Conservation (phyloP, 2,888 invertebrate genomes). For the Drosophila meridiana region DNA sequence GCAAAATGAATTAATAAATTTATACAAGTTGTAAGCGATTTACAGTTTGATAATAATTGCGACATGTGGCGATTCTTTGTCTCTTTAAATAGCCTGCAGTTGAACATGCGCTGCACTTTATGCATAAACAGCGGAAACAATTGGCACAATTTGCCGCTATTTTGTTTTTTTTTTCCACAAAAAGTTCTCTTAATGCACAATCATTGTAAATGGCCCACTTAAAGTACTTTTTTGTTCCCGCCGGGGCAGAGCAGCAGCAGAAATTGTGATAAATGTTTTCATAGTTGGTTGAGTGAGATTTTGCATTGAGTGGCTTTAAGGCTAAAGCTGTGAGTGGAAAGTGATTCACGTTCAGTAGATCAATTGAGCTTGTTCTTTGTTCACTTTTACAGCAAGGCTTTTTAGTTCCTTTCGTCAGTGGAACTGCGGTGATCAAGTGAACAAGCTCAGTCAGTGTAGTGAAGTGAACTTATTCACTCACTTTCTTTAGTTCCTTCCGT, state of each 20-base stretch:
- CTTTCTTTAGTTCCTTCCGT: neutral
- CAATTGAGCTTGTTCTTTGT: neutral
- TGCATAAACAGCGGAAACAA: constrained; percentile 20
- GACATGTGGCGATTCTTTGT: neutral
- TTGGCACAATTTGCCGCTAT: constrained; percentile 13
- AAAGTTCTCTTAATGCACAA: constrained; percentile 40
- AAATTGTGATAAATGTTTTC: neutral
- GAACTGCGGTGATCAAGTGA: neutral
- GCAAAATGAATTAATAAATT: too few species aligned
- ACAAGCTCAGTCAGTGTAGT: neutral
- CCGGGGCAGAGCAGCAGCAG: neutral
- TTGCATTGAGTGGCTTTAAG: neutral
- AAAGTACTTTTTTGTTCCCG: constrained; percentile 3
- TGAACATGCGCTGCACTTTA: constrained; percentile 4
- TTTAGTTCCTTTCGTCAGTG: too few species aligned
- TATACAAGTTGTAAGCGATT: too few species aligned
- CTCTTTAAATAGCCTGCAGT: neutral
- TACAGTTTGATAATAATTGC: neutral
- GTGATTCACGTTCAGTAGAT: neutral
- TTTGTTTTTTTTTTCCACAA: neutral
- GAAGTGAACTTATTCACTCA: neutral
- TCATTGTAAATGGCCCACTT: constrained; percentile 38
- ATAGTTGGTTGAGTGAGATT: constrained; percentile 1
- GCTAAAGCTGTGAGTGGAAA: neutral
- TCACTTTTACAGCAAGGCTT: neutral